phyloP scores from a whole-genome alignment of 2,888 invertebrate species.

The Meiosimyza platycephala region DNA sequence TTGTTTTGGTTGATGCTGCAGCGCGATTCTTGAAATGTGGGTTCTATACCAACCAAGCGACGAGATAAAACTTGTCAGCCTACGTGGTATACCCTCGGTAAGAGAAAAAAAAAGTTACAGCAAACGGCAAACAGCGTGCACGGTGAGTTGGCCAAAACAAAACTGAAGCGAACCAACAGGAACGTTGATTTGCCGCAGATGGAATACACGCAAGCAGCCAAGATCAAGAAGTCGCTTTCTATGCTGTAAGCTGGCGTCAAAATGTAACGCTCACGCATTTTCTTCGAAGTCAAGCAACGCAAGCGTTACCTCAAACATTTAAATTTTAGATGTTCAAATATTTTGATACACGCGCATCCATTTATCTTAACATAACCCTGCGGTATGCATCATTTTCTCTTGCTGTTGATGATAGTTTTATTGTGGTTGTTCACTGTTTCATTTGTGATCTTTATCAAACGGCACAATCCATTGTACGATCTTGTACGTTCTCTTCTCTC shows the following conservation, averaged over 20 bases:
- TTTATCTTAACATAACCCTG: not conserved
- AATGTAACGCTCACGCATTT: conserved; percentile 9
- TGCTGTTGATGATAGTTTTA: not conserved
- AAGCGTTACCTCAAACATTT: conserved; percentile 16
- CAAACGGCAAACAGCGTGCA: too few relatives aligned
- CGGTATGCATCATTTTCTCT: not conserved
- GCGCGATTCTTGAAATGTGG: too few relatives aligned
- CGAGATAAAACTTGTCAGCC: too few relatives aligned
- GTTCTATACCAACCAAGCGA: too few relatives aligned
- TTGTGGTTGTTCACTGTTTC: not conserved
- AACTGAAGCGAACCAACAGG: too few relatives aligned
- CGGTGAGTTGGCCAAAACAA: too few relatives aligned
- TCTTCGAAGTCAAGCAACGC: not conserved
- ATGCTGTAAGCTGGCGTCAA: conserved; percentile 1
- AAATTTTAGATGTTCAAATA: conserved; percentile 12
- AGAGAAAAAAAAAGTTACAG: too few relatives aligned
- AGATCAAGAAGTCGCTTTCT: too few relatives aligned
- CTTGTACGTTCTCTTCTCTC: not conserved
- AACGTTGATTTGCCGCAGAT: too few relatives aligned
- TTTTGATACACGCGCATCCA: conserved; percentile 18
- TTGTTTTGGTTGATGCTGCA: too few relatives aligned
- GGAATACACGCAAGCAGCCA: too few relatives aligned
- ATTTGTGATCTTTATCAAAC: not conserved
- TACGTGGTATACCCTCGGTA: too few relatives aligned
- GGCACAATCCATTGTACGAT: not conserved